Base-by-base conservation (phyloP, 2,113 vertebrate species). In the Brevimyrus niger region DNA sequence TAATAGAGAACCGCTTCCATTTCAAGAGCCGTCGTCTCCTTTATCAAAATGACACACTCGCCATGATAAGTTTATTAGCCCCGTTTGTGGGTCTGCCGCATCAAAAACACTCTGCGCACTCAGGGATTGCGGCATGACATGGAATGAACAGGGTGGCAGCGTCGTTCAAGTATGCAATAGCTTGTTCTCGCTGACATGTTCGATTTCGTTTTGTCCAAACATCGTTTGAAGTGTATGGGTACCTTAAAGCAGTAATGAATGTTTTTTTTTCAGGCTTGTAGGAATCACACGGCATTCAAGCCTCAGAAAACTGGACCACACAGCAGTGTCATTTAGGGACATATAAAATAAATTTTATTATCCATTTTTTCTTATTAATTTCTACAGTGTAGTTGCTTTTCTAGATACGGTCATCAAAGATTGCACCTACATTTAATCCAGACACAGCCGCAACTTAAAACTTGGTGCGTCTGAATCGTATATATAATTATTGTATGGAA, bases 271-370 rank as follows among this genome's bases (percentile, higher is more conserved):
- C n/a, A 11, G 61, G n/a, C 61, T 65, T 31, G 61, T 31, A 65
- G 23, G 9, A 65, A 11, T 31, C 61, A 8, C 23, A 38, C 58
- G 17, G 50, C 85, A 87, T 6, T 47, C 85, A 38, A 69, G 19
- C 44, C 53, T 86, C 0, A 87, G 83, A 61, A 89, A 89, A 90
- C 11, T 31, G 9, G 21, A 35, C 84, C 38, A 48, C 82, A 87
- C 50, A 90, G 87, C 73, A 73, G 89, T 86, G n/a, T 84, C 47
- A 69, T 21, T 86, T 93, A 93, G 91, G 94, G 93, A 94, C 94
- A 95, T 94, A 95, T 93, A 95, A 94, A 95, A 94, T 94, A 93
- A 90, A 94, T 92, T 95, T 95, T 95, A 95, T 94, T 95, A 90
- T 94, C 91, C 92, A 76, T 93, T 92, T 92, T 80, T 94, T 47